Base-by-base conservation (phyloP, 2,797 vertebrate species). In the Sitta carolinensis region DNA sequence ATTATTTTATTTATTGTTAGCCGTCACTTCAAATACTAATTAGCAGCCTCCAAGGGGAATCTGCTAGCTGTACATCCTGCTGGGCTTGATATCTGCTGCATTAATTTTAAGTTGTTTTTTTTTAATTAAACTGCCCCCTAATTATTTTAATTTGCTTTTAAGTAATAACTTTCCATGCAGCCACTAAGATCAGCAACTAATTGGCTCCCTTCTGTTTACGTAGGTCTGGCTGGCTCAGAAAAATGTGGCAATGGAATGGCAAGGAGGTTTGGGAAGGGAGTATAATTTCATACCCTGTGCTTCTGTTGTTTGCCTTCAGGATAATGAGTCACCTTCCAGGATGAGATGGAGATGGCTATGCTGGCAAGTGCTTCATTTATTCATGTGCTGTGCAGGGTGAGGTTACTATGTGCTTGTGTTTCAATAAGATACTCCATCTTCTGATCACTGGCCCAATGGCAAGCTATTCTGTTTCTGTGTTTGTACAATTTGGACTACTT, bases 41-140 rank as follows among this genome's bases (percentile, higher is more conserved):
- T 95, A 95, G n/a, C 78, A 85, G 17, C 72, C 48, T 94, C 84
- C 87, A 90, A 66, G 87, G 87, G 82, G 84, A 87, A 62, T 67
- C 34, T 81, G 51, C 61, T 89, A 45, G 62, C 76, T 91, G 79
- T 68, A 61, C 43, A 48, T 92, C 92, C 94, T 91, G 76, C 94
- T 91, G 92, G 76, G 89, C 80, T 93, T 68, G 63, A 86, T 93
- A 93, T 40, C 92, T 61, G 38, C 51, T 59, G 77, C 63, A 47
- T 90, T 94, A 54, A 34, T 77, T 94, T 94, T 87, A 93, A 87
- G 81, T 79, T 95, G 92, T n/a, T n/a, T 91, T 74, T 76, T 93
- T 84, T 90, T 93, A 95, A 94, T 92, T 92, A 96, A 93, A 93
- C 92, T 87, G 84, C 42, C 84, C 93, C 93, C 82, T 95, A 84